These are phyloP conservation scores for Escarpia spicata DNA, from an alignment of 2,888 invertebrate species.

Conservation along the genomic window DNA sequence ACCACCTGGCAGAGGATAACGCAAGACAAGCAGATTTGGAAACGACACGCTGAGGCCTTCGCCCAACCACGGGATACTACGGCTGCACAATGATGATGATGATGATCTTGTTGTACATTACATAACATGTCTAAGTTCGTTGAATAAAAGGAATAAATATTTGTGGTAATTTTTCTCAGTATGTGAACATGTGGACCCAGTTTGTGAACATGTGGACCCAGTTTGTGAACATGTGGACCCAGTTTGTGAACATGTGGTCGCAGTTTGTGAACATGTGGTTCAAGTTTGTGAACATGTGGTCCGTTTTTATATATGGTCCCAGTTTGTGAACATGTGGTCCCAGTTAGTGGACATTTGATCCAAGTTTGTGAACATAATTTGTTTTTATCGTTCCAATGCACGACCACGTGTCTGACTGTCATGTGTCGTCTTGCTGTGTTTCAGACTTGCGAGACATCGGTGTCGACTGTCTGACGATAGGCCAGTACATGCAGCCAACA, in stretches of 20 bases:
- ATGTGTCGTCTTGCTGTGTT: background rate
- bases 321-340: background rate
- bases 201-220: too few species aligned
- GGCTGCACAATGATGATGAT: too few species aligned
- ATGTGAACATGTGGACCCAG: background rate
- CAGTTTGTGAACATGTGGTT: background rate
- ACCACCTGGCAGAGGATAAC: too few species aligned
- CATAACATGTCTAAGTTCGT: too few species aligned
- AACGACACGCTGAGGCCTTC: too few species aligned
- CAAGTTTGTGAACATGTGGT: background rate
- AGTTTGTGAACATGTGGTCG: background rate
- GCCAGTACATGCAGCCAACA: slow-evolving; percentile 99
- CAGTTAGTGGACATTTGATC: background rate
- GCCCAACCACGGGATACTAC: too few species aligned
- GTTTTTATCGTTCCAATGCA: too few species aligned
- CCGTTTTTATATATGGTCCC: too few species aligned
- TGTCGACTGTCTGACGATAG: slow-evolving; percentile 95
- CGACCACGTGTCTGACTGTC: background rate
- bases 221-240: background rate
- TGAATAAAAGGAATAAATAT: too few species aligned
- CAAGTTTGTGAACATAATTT: too few species aligned
- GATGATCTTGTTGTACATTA: too few species aligned
- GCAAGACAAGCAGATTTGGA: too few species aligned
- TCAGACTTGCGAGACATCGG: slow-evolving; percentile 80
- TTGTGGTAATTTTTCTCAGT: background rate